These are phyloP conservation scores for Otocyon megalotis DNA, from an alignment of 2,113 vertebrate genomes.

Conservation along the genomic window DNA sequence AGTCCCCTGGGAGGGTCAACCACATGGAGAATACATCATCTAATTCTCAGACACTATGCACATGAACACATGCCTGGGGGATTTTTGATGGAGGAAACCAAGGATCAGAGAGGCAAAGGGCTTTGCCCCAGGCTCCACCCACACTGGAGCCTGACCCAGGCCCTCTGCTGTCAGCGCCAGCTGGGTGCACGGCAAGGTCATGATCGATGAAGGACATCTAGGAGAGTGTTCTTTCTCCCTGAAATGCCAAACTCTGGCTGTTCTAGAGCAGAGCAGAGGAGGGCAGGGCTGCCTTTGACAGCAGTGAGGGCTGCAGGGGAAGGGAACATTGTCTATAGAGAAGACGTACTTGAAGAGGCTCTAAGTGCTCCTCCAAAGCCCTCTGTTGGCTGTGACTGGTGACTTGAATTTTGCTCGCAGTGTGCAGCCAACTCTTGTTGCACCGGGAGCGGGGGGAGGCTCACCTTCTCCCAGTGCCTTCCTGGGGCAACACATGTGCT, in stretches of 20 bases:
- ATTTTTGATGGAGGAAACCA: not conserved
- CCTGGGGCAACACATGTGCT: fast-evolving
- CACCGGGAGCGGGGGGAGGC: not conserved
- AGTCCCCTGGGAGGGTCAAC: not conserved
- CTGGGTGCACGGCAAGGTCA: fast-evolving
- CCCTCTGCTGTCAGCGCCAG: fast-evolving
- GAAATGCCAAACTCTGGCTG: too few species aligned
- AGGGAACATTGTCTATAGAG: not conserved
- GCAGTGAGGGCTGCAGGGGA: not conserved
- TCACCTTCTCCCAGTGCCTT: not conserved
- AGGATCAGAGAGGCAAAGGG: too few species aligned
- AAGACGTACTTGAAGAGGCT: not conserved
- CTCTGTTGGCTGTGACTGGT: not conserved
- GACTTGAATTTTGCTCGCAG: not conserved
- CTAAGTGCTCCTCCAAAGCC: too few species aligned
- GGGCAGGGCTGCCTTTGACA: not conserved
- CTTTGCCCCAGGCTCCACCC: not conserved
- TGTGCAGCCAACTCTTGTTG: too few species aligned
- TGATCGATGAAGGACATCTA: fast-evolving
- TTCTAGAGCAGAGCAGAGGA: not conserved
- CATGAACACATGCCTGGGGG: fast-evolving
- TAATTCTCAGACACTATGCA: fast-evolving
- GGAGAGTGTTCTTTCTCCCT: not conserved
- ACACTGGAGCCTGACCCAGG: not conserved
- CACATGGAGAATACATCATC: not conserved